Percentiles rank a stretch among this genome's conserved stretches.
These are phyloP conservation scores for Scaptodrosophila latifasciaeformis DNA, from an alignment of 2,888 invertebrate genomes.

Conservation along the genomic window DNA sequence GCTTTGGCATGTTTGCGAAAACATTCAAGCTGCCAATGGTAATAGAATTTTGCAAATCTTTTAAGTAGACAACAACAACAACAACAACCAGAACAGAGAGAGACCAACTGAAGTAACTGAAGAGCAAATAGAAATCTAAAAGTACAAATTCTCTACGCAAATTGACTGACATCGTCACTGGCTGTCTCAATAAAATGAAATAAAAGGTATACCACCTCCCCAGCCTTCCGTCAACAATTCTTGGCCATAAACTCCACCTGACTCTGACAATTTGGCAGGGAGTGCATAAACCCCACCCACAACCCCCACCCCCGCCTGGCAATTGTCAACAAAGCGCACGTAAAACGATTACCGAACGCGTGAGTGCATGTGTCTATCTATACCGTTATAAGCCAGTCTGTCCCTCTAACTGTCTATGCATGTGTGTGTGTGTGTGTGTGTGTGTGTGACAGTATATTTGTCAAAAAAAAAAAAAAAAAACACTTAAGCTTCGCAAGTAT, in stretches of 20 bases:
- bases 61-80: not conserved
- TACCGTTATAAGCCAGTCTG: not conserved
- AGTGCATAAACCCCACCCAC: not conserved
- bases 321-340: constrained; percentile 42
- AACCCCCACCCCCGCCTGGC: constrained; percentile 20
- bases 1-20: not conserved
- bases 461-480: constrained; percentile 33
- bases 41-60: not conserved
- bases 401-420: not conserved
- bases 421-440: constrained; percentile 7
- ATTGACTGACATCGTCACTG: constrained; percentile 22
- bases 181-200: not conserved
- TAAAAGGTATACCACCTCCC: not conserved
- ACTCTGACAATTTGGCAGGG: not conserved
- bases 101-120: not conserved
- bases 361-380: constrained; percentile 32
- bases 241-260: not conserved
- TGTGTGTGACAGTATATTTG: constrained; percentile 34
- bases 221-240: not conserved
- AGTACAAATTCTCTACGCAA: constrained; percentile 7
- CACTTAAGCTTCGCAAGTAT: constrained; percentile 35
- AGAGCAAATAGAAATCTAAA: constrained; percentile 6
- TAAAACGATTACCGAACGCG: constrained; percentile 38
- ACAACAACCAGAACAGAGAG: not conserved
- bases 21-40: not conserved